Evolutionary conservation across 2,113 vertebrate species (phyloP), one percentile per base, ranked within the genome.

Genomic region (Colistium nudipinnis): DNA sequence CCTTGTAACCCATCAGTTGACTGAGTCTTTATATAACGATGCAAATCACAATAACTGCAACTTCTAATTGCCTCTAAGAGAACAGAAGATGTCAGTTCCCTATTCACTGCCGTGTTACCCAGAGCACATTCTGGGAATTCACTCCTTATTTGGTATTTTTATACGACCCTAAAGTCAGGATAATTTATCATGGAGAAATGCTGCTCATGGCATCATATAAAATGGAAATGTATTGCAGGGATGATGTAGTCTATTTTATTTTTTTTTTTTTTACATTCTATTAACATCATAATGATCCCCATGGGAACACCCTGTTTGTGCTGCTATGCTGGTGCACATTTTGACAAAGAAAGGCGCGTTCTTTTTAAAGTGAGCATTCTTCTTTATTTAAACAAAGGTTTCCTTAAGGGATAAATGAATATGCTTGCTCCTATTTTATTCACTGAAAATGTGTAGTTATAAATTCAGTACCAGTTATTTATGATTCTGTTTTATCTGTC

Each of bases 401-500:
- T n/a, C 41, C 19, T 17, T 24, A 62, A 2, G 14, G 3, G 39
- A 12, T n/a, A 38, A 30, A 19, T 47, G n/a, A 39, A 19, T 31
- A 25, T 25, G 7, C 17, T n/a, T 2, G 49, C 41, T 27, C 6
- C 20, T 13, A 19, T 1, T 38, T 1, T 28, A 16, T 24, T 22
- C 1, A 16, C 16, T 13, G 2, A n/a, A 49, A 61, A 16, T 38
- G 38, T 17, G 38, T 24, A 13, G 3, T 53, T 13, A 1, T 24
- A 33, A n/a, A 38, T 8, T n/a, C n/a, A n/a, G n/a, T n/a, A 35
- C 43, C 0, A 24, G 31, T 47, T 62, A 20, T 70, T 54, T 52
- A 62, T 61, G 36, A 12, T 41, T 16, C 44, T 74, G 20, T 76
- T 16, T 4, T 76, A 14, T 76, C 27, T 78, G 16, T 80, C 43